Evolutionary conservation across 2,888 invertebrate species (phyloP), one percentile per base, ranked within the genome.

Genomic region (Sthenelais limicola): DNA sequence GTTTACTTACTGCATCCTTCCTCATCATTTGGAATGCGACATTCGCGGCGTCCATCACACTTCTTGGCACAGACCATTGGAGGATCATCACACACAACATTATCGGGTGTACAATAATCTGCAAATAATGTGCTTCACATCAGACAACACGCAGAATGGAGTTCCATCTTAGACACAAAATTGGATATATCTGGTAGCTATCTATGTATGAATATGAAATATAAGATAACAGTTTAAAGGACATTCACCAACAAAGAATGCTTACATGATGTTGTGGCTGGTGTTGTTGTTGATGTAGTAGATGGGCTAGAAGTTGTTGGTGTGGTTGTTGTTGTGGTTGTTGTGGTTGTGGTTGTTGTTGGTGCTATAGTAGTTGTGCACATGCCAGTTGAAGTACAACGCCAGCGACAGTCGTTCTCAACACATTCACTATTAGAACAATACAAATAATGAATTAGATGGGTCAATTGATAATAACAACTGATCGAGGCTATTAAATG

Each of bases 1-100:
- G n/a, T n/a, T n/a, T 3, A 70, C 70, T 28, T 52, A 70, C 70
- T 35, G 35, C 70, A 70, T 28, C 26, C 28, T 18, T 9, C 43
- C 30, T 70, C 70, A 43, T 70, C 70, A 26, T 70, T 35, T 1
- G 52, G 52, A 5, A 12, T 15, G 18, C 26, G 21, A 38, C 74
- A 74, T n/a, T 74, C 58, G 38, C 66, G 35, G 21, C 30, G 30
- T 18, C 74, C 74, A 33, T 74, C 58, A 54, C 74, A 74, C 24
- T 9, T 30, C 33, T 43, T 68, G 24, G 47, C 72, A 21, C 74
- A 70, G 2, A 52, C 43, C 18, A n/a, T n/a, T n/a, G n/a, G n/a
- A n/a, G n/a, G n/a, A n/a, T n/a, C n/a, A n/a, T n/a, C n/a, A n/a
- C n/a, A n/a, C n/a, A n/a, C n/a, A n/a, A n/a, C n/a, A n/a, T n/a